These are phyloP conservation scores for Xenopus laevis DNA, from an alignment of 2,113 vertebrate species.

Conservation along the genomic window DNA sequence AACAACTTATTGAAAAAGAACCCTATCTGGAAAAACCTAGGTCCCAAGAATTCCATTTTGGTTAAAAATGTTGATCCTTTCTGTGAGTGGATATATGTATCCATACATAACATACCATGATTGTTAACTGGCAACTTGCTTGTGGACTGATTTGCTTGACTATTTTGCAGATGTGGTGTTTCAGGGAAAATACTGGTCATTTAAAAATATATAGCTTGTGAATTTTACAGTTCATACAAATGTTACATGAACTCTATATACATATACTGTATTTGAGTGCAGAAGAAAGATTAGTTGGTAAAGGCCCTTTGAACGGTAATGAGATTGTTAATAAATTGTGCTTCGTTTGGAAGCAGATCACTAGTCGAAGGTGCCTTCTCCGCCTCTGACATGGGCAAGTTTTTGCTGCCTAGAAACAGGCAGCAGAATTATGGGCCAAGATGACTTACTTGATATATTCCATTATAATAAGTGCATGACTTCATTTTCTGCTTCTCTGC, in stretches of 20 bases:
- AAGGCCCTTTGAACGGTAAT: not conserved
- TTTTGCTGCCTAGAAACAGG: not conserved
- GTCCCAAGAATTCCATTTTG: too few relatives aligned
- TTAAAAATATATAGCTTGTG: too few relatives aligned
- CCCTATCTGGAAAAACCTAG: too few relatives aligned
- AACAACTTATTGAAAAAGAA: too few relatives aligned
- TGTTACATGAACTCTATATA: not conserved
- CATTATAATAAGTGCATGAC: not conserved
- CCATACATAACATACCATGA: too few relatives aligned
- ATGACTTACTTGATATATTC: not conserved
- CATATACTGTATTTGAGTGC: constrained; percentile 9
- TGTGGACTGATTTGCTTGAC: constrained; percentile 15
- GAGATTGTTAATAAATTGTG: constrained; percentile 20
- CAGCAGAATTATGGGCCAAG: not conserved
- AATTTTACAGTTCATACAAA: too few relatives aligned
- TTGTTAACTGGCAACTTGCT: too few relatives aligned
- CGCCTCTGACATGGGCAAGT: not conserved
- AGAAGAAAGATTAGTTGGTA: constrained; percentile 3
- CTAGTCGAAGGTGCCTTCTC: not conserved
- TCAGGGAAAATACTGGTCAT: constrained; percentile 17
- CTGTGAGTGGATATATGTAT: too few relatives aligned
- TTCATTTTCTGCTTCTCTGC: constrained; percentile 18
- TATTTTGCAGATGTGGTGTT: constrained; percentile 17
- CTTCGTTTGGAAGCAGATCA: not conserved
- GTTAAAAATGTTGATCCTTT: too few relatives aligned